Conservation (phyloP, 2,888 invertebrate species). For the Pegoplata infirma region DNA sequence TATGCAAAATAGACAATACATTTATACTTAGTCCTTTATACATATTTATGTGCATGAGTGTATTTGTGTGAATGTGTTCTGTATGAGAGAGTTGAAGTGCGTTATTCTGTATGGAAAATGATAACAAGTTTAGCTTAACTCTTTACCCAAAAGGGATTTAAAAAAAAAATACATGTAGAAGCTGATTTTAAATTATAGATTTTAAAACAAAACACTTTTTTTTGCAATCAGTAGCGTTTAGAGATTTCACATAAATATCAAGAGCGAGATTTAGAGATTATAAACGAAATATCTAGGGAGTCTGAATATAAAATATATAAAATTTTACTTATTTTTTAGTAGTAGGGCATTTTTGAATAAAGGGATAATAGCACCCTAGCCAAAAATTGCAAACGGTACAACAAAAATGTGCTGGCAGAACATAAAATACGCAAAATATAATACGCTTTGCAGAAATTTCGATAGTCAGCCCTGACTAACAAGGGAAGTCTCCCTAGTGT, state of each 20-base stretch:
- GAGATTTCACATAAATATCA: neutral
- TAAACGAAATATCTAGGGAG: neutral
- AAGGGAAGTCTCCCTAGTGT: no score
- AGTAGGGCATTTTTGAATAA: no score
- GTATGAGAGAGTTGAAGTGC: no score
- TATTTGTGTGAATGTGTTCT: neutral
- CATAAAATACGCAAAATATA: no score
- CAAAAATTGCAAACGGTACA: no score
- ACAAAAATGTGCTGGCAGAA: no score
- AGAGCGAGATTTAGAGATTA: neutral
- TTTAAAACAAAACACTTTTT: neutral
- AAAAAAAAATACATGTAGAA: neutral
- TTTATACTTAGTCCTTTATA: neutral
- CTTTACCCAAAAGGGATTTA: slow-evolving; percentile 14
- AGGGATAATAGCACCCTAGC: no score
- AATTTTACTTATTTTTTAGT: neutral
- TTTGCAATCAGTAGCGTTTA: neutral
- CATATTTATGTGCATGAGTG: neutral
- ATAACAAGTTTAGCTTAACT: slow-evolving; percentile 29
- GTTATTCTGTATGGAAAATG: slow-evolving; percentile 14
- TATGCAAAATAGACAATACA: neutral
- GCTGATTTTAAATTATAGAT: slow-evolving; percentile 7
- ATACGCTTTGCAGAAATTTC: no score
- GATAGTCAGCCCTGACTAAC: no score
- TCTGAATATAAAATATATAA: neutral